phyloP scores from a whole-genome alignment of 2,113 vertebrate genomes.

The Lutjanus erythropterus region DNA sequence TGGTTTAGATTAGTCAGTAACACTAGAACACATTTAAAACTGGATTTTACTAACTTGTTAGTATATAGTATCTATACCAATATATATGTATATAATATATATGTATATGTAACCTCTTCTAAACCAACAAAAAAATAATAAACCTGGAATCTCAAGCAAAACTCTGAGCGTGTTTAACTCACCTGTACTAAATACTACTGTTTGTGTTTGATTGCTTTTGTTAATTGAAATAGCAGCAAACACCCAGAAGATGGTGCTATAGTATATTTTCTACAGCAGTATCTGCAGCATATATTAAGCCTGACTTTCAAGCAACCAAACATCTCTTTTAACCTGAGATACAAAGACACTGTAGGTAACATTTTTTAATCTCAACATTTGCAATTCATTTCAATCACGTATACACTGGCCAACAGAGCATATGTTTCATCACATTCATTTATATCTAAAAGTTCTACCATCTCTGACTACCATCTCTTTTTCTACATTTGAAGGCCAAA shows the following conservation, averaged over 20 bases:
- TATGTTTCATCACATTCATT: too few relatives aligned
- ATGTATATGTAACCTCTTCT: too few relatives aligned
- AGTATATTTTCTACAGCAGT: not conserved
- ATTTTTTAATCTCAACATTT: not conserved
- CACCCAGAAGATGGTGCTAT: conserved; percentile 58
- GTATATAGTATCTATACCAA: not conserved
- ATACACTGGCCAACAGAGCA: too few relatives aligned
- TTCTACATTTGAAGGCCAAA: not conserved
- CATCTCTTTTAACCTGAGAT: not conserved
- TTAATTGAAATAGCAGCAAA: conserved; percentile 6
- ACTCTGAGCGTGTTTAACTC: too few relatives aligned
- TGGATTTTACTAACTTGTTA: not conserved
- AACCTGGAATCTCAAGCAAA: not conserved
- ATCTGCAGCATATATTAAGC: not conserved
- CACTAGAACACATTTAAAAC: not conserved
- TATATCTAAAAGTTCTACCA: not conserved
- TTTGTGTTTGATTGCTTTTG: not conserved
- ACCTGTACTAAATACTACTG: too few relatives aligned
- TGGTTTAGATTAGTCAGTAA: not conserved
- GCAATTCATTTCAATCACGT: not conserved
- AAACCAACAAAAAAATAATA: not conserved
- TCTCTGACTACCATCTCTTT: not conserved
- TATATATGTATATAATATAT: too few relatives aligned
- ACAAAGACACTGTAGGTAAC: not conserved
- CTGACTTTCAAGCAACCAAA: not conserved